Evolutionary conservation across 2,797 vertebrate species (phyloP).

Genomic region (Danio aesculapii): DNA sequence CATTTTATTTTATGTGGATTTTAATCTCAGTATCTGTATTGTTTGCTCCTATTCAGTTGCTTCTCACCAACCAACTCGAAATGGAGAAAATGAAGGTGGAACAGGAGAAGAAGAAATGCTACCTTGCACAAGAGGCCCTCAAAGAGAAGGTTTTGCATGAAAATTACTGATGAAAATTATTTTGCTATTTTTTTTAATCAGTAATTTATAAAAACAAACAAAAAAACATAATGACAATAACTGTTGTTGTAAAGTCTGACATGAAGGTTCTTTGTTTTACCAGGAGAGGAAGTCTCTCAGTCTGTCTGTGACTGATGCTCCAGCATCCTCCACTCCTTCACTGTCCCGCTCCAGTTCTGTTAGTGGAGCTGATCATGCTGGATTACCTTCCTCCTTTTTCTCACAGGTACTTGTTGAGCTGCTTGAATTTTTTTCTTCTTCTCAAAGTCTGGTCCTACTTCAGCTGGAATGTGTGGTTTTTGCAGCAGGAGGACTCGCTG

Average conservation of each 20-base stretch:
- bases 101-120: constrained; percentile 95
- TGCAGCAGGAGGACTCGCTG: constrained; percentile 86
- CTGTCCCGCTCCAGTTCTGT: constrained; percentile 96
- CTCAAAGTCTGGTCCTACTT: not conserved
- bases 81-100: constrained; percentile 99
- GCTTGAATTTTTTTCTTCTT: not conserved
- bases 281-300: constrained; percentile 87
- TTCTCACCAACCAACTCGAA: constrained; percentile 92
- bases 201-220: too few relatives aligned
- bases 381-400: constrained; percentile 84
- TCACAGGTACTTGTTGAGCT: constrained; percentile 83
- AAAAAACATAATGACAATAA: not conserved
- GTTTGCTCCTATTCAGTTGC: constrained; percentile 73
- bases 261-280: constrained; percentile 1
- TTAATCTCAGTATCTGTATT: constrained; percentile 1
- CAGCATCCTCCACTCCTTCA: constrained; percentile 87
- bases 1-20: too few relatives aligned
- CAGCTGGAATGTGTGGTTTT: not conserved
- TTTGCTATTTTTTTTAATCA: too few relatives aligned
- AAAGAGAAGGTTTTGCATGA: constrained; percentile 90
- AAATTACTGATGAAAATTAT: too few relatives aligned
- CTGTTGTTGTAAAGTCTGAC: not conserved
- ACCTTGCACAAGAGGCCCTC: constrained; percentile 90
- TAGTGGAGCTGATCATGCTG: constrained; percentile 88
- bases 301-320: constrained; percentile 76